These are phyloP conservation scores for Distichodus sexfasciatus DNA, from an alignment of 2,797 vertebrate genomes.

Conservation along the genomic window DNA sequence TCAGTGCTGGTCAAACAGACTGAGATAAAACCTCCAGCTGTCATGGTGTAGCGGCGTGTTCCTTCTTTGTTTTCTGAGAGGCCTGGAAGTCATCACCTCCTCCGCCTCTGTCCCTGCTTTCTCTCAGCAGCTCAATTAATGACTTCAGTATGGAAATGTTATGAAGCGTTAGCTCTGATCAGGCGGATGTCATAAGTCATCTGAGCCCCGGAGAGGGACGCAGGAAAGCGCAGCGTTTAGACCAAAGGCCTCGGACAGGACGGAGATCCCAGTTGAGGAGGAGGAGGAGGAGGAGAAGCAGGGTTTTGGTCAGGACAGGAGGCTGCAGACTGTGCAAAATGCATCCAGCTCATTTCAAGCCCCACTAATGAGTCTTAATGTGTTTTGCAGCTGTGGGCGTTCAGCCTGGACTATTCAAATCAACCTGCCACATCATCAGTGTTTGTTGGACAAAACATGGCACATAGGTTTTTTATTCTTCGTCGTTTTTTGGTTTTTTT, in stretches of 20 bases:
- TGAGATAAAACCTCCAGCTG: constrained; percentile 65
- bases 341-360: constrained; percentile 79
- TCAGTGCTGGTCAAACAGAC: constrained; percentile 19
- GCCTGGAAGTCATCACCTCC: constrained; percentile 64
- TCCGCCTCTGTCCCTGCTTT: constrained; percentile 58
- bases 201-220: constrained; percentile 47
- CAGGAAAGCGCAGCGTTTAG: constrained; percentile 39
- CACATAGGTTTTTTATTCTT: constrained; percentile 80
- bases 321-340: constrained; percentile 75
- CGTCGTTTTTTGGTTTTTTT: constrained; percentile 56
- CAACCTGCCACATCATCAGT: constrained; percentile 82
- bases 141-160: constrained; percentile 63
- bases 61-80: constrained; percentile 58
- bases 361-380: constrained; percentile 80
- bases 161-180: constrained; percentile 60
- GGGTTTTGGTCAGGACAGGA: constrained; percentile 35
- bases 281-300: constrained; percentile 41
- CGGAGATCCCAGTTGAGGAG: constrained; percentile 1
- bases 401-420: constrained; percentile 80
- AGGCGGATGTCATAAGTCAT: constrained; percentile 63
- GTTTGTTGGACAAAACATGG: constrained; percentile 99
- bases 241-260: constrained; percentile 22
- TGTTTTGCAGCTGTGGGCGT: constrained; percentile 78
- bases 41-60: constrained; percentile 64
- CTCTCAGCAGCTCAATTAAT: constrained; percentile 65